Base-by-base conservation (phyloP, 2,113 vertebrate species). In the Pristiophorus japonicus region DNA sequence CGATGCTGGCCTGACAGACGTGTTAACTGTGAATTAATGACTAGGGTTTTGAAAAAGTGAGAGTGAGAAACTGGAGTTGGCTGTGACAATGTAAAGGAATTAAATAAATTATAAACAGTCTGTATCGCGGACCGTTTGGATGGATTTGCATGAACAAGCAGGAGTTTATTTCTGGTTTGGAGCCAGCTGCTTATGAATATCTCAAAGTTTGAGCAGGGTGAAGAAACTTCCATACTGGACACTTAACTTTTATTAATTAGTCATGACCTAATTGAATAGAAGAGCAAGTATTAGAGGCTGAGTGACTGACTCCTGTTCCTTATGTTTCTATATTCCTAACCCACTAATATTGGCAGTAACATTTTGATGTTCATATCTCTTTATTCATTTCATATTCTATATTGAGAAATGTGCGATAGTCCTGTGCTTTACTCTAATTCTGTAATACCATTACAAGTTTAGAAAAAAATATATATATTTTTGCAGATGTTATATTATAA, bases 1-100 rank as follows among this genome's bases (percentile, higher is more conserved):
- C 97, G 97, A 97, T 97, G 97, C 97, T 96, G 97, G 97, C 96
- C 97, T 98, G 98, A 98, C 97, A 97, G 97, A 98, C 97, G 97
- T 97, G 96, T 34, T 97, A 97, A 97, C 97, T 97, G 96, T 97
- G 97, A 97, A 98, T 98, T 98, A 98, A 97, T 98, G 97, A 97
- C 97, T 97, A 96, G 96, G 97, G 97, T 98, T 97, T 97, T 97
- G 96, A 96, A 96, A 96, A 96, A 97, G 97, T 97, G 96, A 96
- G 96, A 96, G 97, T 96, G 91, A 95, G 90, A 95, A 88, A 63
- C 81, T 65, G 27, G 75, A 95, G 95, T 63, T 95, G 73, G 73
- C 95, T 81, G 59, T 66, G 42, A 81, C 95, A 94, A 94, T 94
- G 66, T 94, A 70, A 94, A 94, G 93, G 38, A 94, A 94, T 67